These are phyloP conservation scores for Chaitophorus viminalis DNA, from an alignment of 2,888 invertebrate genomes.

Conservation along the genomic window DNA sequence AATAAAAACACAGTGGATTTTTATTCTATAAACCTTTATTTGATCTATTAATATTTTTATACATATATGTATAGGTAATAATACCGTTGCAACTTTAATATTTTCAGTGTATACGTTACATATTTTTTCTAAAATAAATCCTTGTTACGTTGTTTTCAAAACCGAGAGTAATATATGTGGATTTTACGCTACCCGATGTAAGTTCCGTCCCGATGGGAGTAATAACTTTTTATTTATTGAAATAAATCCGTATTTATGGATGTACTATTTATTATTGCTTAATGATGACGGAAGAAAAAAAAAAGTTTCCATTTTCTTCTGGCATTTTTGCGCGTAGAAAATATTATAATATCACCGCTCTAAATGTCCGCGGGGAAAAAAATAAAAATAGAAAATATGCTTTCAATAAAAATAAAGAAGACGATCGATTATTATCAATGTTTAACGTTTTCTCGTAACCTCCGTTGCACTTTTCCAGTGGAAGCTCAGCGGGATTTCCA, in stretches of 20 bases:
- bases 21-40: too few species aligned
- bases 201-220: neutral
- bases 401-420: too few species aligned
- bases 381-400: too few species aligned
- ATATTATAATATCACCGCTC: too few species aligned
- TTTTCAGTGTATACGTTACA: too few species aligned
- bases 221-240: neutral
- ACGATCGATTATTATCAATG: too few species aligned
- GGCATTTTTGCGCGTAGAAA: neutral
- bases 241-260: neutral
- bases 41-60: too few species aligned
- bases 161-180: neutral
- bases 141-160: neutral
- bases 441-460: neutral
- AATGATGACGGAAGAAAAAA: neutral
- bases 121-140: neutral
- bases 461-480: conserved; percentile 71
- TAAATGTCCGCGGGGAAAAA: too few species aligned
- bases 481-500: conserved; percentile 91
- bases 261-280: neutral
- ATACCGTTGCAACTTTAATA: too few species aligned
- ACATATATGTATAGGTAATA: too few species aligned
- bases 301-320: neutral
- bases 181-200: too few species aligned
- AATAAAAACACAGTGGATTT: too few species aligned